A percentile compares a stretch with the other conserved stretches of the same genome.
phyloP scores from a whole-genome alignment of 2,113 vertebrate species.

The Danio rerio region GRCz12tu NC_133186.1:38108001-38108500 shows the following conservation, averaged over 20 bases:
- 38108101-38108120: constrained; percentile 62
- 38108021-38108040: too few relatives aligned
- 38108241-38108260: constrained; percentile 22
- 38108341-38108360: constrained; percentile 47
- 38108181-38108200: constrained; percentile 56
- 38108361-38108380: constrained; percentile 57
- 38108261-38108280: constrained; percentile 9
- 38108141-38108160: constrained; percentile 59
- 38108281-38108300: constrained; percentile 61
- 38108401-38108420: constrained; percentile 56
- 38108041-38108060: too few relatives aligned
- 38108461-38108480: constrained; percentile 32
- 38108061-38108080: too few relatives aligned
- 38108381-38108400: constrained; percentile 67
- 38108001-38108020: too few relatives aligned
- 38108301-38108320: constrained; percentile 49
- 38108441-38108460: not conserved
- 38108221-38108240: constrained; percentile 37
- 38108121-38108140: constrained; percentile 60
- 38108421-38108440: constrained; percentile 50
- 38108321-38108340: constrained; percentile 58
- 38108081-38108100: constrained; percentile 22
- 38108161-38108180: constrained; percentile 49
- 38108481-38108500: constrained; percentile 28
- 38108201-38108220: constrained; percentile 31